These are phyloP conservation scores for Chaenodraco wilsoni DNA, from an alignment of 2,797 vertebrate species.

Conservation along the genomic window DNA sequence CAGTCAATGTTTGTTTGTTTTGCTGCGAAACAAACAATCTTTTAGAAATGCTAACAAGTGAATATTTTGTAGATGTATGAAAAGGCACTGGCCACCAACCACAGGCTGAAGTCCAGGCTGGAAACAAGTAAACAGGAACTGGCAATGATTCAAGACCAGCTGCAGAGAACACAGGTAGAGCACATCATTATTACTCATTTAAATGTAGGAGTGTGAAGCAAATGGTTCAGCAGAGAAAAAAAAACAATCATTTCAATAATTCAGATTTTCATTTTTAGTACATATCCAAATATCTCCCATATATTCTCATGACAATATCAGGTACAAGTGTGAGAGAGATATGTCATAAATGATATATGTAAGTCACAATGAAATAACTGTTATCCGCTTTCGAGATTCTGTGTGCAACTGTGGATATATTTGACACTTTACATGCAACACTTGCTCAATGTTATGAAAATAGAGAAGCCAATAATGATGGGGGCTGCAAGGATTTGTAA, in stretches of 20 bases:
- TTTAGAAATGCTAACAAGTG: conserved; percentile 18
- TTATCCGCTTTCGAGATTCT: not conserved
- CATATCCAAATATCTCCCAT: conserved; percentile 12
- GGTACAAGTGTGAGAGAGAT: conserved; percentile 11
- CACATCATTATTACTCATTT: not conserved
- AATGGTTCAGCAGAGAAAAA: not conserved
- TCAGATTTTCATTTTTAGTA: not conserved
- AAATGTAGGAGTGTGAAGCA: not conserved
- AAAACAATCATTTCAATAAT: not conserved
- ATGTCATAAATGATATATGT: conserved; percentile 18
- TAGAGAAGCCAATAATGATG: not conserved
- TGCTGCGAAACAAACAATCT: conserved; percentile 6
- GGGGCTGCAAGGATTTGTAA: too few species aligned
- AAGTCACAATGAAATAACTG: conserved; percentile 4
- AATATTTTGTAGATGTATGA: conserved; percentile 87
- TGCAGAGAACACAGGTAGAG: conserved; percentile 90
- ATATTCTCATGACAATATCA: not conserved
- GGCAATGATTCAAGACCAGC: conserved; percentile 86
- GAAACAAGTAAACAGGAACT: conserved; percentile 90
- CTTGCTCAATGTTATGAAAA: conserved; percentile 11
- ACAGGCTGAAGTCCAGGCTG: conserved; percentile 90
- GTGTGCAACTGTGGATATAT: conserved; percentile 2
- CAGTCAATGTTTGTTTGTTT: not conserved
- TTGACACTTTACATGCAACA: conserved; percentile 24
- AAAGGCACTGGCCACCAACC: conserved; percentile 90